Evolutionary conservation across 2,888 invertebrate species (phyloP).

Genomic region (Acleris literana): DNA sequence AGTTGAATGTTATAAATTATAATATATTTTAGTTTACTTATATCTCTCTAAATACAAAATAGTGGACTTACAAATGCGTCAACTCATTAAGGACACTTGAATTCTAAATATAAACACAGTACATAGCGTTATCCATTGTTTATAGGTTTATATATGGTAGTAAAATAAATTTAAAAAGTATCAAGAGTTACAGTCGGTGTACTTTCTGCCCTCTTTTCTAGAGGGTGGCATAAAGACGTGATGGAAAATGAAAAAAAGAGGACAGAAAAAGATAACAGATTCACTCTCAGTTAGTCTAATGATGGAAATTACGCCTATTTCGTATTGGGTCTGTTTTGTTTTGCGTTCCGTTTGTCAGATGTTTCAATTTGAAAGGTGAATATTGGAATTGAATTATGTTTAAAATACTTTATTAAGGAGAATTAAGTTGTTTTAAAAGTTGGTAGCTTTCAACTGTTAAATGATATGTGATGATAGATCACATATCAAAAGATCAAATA

Average conservation of each 20-base stretch:
- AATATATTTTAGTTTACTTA: not conserved
- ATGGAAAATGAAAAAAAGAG: slow-evolving; percentile 70
- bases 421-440: not conserved
- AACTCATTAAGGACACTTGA: not conserved
- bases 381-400: not conserved
- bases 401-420: not conserved
- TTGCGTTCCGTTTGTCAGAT: slow-evolving; percentile 11
- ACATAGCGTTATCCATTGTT: too few relatives aligned
- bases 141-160: too few relatives aligned
- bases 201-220: slow-evolving; percentile 69
- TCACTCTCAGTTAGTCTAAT: slow-evolving; percentile 69
- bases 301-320: slow-evolving; percentile 69
- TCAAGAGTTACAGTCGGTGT: slow-evolving; percentile 51
- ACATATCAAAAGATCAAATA: too few relatives aligned
- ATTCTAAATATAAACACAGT: not conserved
- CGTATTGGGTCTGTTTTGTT: slow-evolving; percentile 37
- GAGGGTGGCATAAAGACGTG: slow-evolving; percentile 76
- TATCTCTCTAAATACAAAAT: not conserved
- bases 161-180: slow-evolving; percentile 48
- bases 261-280: slow-evolving; percentile 69
- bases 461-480: too few relatives aligned
- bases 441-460: too few relatives aligned
- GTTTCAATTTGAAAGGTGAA: slow-evolving; percentile 9
- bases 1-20: not conserved
- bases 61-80: not conserved